Evolutionary conservation across 2,113 vertebrate genomes (phyloP).

Genomic region (Hippocampus comes): DNA sequence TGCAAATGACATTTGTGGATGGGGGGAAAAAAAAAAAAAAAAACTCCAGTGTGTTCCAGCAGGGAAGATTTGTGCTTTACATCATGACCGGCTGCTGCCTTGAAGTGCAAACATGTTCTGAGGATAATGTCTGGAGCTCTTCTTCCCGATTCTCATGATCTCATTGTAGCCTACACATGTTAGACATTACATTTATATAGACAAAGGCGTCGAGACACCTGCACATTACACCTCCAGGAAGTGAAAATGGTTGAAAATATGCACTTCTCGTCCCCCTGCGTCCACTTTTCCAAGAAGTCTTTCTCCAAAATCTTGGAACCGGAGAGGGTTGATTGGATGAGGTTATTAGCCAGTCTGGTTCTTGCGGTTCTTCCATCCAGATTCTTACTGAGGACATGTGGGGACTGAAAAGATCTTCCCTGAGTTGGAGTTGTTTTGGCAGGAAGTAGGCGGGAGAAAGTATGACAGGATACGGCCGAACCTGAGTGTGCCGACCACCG

Average conservation of each 20-base stretch:
- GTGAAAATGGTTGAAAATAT: conserved; percentile 3
- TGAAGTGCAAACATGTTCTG: conserved; percentile 16
- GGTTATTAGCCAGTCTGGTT: neutral
- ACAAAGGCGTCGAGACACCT: neutral
- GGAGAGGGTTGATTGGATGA: neutral
- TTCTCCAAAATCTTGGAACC: neutral
- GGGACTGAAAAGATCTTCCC: neutral
- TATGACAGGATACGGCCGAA: too few relatives aligned
- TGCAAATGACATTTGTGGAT: conserved; percentile 49
- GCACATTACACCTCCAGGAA: conserved; percentile 1
- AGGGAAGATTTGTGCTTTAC: conserved; percentile 51
- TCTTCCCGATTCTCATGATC: conserved; percentile 6
- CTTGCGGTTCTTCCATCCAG: neutral
- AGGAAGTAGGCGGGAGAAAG: too few relatives aligned
- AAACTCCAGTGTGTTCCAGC: conserved; percentile 44
- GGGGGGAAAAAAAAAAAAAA: too few relatives aligned
- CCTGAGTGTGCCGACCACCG: too few relatives aligned
- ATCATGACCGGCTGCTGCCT: conserved; percentile 40
- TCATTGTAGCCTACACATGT: neutral
- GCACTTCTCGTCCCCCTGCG: neutral
- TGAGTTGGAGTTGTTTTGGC: neutral
- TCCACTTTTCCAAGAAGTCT: neutral
- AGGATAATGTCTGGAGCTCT: conserved; percentile 6
- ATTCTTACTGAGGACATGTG: neutral
- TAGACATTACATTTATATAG: conserved; percentile 5